phyloP scores from a whole-genome alignment of 2,113 vertebrate species.

The Calidris pugnax region DNA sequence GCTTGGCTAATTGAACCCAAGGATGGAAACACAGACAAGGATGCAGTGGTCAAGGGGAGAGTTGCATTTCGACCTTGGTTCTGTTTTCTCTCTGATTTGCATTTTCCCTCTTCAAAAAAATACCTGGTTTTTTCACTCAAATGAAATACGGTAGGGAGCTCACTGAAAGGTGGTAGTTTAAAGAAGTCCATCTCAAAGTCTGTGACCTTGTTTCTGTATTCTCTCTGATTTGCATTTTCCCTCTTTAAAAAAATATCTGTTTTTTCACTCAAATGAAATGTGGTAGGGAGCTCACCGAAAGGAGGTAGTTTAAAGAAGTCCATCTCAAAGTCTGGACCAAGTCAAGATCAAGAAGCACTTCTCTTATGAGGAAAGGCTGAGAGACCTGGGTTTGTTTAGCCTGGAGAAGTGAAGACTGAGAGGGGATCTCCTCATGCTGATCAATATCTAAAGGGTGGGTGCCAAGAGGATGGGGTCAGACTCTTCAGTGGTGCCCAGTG shows the following conservation, averaged over 20 bases:
- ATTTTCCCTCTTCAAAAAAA: not conserved
- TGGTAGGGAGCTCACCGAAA: no score
- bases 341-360: not conserved
- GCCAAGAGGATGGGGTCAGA: not conserved
- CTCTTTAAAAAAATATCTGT: not conserved
- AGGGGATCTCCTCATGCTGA: no score
- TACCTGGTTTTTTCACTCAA: no score
- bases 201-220: not conserved
- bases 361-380: no score
- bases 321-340: not conserved
- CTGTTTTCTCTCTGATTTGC: not conserved
- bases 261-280: no score
- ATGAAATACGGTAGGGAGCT: no score
- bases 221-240: not conserved
- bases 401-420: no score
- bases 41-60: not conserved
- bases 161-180: no score
- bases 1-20: not conserved
- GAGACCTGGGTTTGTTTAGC: no score
- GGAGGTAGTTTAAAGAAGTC: not conserved
- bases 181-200: not conserved
- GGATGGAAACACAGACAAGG: not conserved
- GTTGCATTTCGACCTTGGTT: not conserved
- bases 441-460: not conserved
- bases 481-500: no score